These are phyloP conservation scores for Oenanthe oenanthe DNA, from an alignment of 2,113 vertebrate species.

Conservation along the genomic window DNA sequence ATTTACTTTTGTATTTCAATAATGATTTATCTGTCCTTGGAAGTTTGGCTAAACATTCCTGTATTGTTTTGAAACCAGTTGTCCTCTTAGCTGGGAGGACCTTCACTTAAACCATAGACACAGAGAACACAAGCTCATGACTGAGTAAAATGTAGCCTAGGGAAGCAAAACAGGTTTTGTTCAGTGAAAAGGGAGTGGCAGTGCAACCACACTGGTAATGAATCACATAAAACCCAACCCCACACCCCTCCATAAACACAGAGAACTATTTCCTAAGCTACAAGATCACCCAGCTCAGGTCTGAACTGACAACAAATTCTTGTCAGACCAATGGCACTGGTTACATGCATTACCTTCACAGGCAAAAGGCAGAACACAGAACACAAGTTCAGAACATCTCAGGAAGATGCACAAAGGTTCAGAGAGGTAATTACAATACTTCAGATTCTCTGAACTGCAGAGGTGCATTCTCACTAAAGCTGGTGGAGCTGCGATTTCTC, in stretches of 20 bases:
- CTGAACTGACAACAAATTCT: neutral
- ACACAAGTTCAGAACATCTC: neutral
- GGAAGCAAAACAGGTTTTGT: constrained; percentile 33
- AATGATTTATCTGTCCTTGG: neutral
- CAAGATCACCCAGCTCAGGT: neutral
- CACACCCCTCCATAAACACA: neutral
- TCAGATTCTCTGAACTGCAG: neutral
- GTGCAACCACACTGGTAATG: neutral
- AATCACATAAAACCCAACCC: neutral
- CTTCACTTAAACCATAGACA: neutral
- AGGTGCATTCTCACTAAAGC: neutral
- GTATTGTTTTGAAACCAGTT: neutral
- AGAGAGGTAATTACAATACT: neutral
- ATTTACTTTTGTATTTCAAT: neutral
- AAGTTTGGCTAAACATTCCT: neutral
- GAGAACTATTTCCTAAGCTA: neutral
- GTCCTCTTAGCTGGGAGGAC: neutral
- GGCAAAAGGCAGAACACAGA: neutral
- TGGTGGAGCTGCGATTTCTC: neutral
- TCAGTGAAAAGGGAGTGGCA: constrained; percentile 32
- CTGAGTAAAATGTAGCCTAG: neutral
- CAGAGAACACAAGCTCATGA: neutral
- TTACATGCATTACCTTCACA: neutral
- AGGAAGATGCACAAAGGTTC: neutral
- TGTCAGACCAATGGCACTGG: neutral